Base-by-base conservation (phyloP, 2,888 invertebrate genomes). In the Drosophila formosana region DNA sequence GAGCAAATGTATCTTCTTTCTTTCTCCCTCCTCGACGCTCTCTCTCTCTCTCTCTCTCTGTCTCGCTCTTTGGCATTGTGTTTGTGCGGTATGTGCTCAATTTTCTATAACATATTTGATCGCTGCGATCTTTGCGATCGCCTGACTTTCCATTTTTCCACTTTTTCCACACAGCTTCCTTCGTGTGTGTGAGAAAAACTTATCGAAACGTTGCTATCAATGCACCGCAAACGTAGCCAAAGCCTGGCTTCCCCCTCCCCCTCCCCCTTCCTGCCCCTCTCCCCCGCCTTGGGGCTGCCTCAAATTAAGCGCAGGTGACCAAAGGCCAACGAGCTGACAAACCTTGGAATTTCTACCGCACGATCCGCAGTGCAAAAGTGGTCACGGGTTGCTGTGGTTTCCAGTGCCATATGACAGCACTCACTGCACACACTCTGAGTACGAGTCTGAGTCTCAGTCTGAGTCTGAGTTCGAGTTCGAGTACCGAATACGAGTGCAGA, bases 251-350 rank as follows among this genome's bases (percentile, higher is more conserved):
- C 62, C 51, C 18, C 30, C 18, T 13, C 32, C 13, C 51, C 26
- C 43, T 8, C 26, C 41, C 7, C 34, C 47, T 8, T 8, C 26
- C 32, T 18, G 6, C 25, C 28, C 23, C 13, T 23, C 23, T 37
- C 25, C 65, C 25, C 7, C 47, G n/a, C 37, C 37, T 28, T 47
- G 18, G 45, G 23, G 9, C 55, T 56, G 60, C 68, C 63, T 82
- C 89, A 88, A 89, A 89, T 90, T 89, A 89, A 90, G 82, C 81
- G 78, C 87, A 87, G 90, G 91, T 90, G 91, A 89, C 85, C 90
- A 90, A 82, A 87, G 90, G 90, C 90, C 91, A 90, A 91, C 90
- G 79, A 89, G 88, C 90, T 91, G 91, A 90, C 90, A 90, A 84
- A 80, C 82, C 88, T 75, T 65, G 80, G 88, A 80, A 83, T 84